Evolutionary conservation across 2,113 vertebrate species (phyloP), one percentile per base, ranked within the genome.

Genomic region (Cyrtonyx montezumae): DNA sequence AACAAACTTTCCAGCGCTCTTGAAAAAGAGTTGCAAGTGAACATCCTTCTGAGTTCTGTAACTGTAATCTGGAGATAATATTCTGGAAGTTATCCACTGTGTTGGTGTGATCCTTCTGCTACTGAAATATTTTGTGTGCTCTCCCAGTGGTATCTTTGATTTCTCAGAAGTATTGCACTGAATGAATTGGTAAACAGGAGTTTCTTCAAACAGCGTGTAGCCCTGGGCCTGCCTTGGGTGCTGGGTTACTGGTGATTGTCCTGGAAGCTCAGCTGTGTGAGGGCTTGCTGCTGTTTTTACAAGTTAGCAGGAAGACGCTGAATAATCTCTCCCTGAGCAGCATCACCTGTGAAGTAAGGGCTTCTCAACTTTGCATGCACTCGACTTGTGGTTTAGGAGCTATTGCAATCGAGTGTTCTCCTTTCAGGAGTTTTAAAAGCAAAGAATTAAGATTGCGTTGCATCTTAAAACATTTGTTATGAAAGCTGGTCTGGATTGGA

Each of bases 1-100:
- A 96, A 70, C 53, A 69, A 81, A 42, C 42, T 96, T 91, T 90
- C 68, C 16, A 20, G 46, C 90, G 30, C 81, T 91, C 36, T 68
- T 82, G 56, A 66, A 88, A 85, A 91, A 14, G 93, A 91, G 66
- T 88, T 94, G 46, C 84, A 75, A 76, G 34, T 43, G 45, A 42
- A 32, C 2, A 3, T 37, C 11, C 55, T 77, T 63, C 36, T 53
- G 32, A 66, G 25, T 28, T 28, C 26, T 53, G 13, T 46, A 45
- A 17, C 30, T 90, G 6, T 40, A 80, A 51, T 73, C 87, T 22
- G 8, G 66, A 74, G 61, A 30, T 3, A 30, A 9, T 14, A 18
- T 36, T 34, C 79, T 18, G 9, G 34, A 59, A 79, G 9, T 75
- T 84, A 32, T 2, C 4, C 1, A 14, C 43, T 88, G 6, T 28